Evolutionary conservation across 2,113 vertebrate species (phyloP), one percentile per base, ranked within the genome.

Genomic region (Apistogramma diplotaenia): DNA sequence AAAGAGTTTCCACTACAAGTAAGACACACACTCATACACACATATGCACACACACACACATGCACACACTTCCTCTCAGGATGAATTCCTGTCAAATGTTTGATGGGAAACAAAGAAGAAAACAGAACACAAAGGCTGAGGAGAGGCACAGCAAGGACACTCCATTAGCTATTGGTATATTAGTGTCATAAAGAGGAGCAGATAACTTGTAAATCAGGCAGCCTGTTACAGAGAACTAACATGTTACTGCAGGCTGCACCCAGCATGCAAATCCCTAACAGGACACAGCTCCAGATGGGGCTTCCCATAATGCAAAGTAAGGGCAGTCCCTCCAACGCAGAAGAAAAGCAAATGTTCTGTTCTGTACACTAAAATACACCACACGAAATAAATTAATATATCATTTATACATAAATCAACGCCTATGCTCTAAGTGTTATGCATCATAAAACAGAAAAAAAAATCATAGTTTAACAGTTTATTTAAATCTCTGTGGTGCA

Each of bases 1-100:
- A 86, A 91, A 91, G 85, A 91, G 83, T 94, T 94, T 93, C 90
- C 91, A 93, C 93, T 90, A 93, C 88, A 90, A 90, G 76, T 62
- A 78, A 87, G 62, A 89, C 72, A 85, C 75, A 81, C 85, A 81
- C 53, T n/a, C 25, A 35, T 8, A 74, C 25, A 74, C 46, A 67
- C 49, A 55, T 25, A 9, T 31, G 74, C 51, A 33, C 33, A 81
- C 65, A n/a, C 56, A 70, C 16, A 1, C 33, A 40, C 11, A 40
- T 4, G 9, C 60, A 62, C 60, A 62, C n/a, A 40, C 33, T 67
- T 83, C 59, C 65, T 78, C 75, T 79, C 58, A 56, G 73, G 70
- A 76, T 71, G 65, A 85, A 86, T 90, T 87, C 77, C 49, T 85
- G 60, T 85, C 57, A 71, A 61, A 91, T 82, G 70, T 73, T 83